Base-by-base conservation (phyloP, 1,140 invertebrate genomes). In the Pseudomyrmex dendroicus region DNA sequence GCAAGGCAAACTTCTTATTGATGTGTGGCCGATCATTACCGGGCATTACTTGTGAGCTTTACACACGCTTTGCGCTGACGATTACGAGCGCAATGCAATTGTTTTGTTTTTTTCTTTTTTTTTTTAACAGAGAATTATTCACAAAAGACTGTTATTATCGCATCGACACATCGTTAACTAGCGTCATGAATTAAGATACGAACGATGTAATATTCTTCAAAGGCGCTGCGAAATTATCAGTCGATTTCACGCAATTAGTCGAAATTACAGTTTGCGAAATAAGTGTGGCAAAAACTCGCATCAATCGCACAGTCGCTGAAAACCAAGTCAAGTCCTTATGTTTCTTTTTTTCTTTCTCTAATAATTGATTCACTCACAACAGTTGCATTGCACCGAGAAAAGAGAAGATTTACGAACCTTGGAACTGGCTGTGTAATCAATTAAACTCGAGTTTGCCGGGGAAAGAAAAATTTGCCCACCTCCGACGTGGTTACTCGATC, bases 1-100 rank as follows among this genome's bases (percentile, higher is more conserved):
- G 35, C 70, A 82, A 82, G 78, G 78, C 50, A 13, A 82, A 82
- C 70, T 74, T 82, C 70, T 82, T 74, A 64, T 62, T 56, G 35
- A 35, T 35, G 35, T 7, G 78, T 63, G 70, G 63, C 57, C 76
- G 78, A 63, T 82, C 20, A 54, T 74, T 63, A 82, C n/a, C 64
- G 63, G 10, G 17, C 64, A 44, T 20, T 20, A 17, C 48, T 74
- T 44, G 57, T 61, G 22, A 46, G 50, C 59, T 54, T 63, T 25
- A 25, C 25, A 25, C 25, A 25, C 25, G 25, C 25, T 25, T 4
- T 25, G 25, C 61, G 50, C 25, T 17, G 44, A 82, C 48, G 25
- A 82, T 73, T 63, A 63, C 67, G 56, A 20, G 50, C 50, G 7
- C n/a, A 22, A 9, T 4, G 66, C 35, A 35, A 5, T 35, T 35